Conservation (phyloP, 1,140 invertebrate species). For the Pogonognathellus flavescens region DNA sequence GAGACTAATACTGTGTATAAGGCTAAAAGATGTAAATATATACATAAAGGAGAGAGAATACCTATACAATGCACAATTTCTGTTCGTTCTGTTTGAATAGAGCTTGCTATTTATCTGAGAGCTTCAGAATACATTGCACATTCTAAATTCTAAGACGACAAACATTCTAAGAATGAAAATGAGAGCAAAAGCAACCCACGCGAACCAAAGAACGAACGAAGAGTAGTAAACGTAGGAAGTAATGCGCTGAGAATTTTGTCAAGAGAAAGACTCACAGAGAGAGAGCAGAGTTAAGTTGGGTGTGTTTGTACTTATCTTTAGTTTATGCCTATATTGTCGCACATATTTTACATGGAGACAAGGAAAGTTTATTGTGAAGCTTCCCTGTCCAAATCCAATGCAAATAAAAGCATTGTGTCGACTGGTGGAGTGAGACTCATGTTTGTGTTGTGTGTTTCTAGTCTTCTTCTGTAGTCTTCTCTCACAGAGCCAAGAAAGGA, state of each 20-base stretch:
- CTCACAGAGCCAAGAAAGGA: constrained; percentile 29
- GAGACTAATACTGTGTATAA: too few relatives aligned
- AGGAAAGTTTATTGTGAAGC: constrained; percentile 35
- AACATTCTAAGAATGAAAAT: neutral
- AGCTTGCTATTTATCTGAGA: too few relatives aligned
- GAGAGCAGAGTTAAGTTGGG: neutral
- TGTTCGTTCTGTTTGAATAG: too few relatives aligned
- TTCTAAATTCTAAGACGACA: neutral
- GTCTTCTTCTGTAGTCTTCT: constrained; percentile 1
- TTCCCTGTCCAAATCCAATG: constrained; percentile 33
- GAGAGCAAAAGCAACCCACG: neutral
- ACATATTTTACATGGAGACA: constrained; percentile 24
- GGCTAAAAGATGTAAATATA: too few relatives aligned
- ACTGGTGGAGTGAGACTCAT: neutral
- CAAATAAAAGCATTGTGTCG: constrained; percentile 40
- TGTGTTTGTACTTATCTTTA: constrained; percentile 49
- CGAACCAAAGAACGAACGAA: neutral
- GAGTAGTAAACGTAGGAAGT: neutral
- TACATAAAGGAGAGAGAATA: too few relatives aligned
- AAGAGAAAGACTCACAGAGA: neutral
- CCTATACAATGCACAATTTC: too few relatives aligned
- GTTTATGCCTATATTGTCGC: constrained; percentile 40
- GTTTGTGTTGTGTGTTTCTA: neutral
- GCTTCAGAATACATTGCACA: neutral
- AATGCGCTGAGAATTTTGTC: neutral